Conservation (phyloP, 2,888 invertebrate species). For the Meliscaeva auricollis region DNA sequence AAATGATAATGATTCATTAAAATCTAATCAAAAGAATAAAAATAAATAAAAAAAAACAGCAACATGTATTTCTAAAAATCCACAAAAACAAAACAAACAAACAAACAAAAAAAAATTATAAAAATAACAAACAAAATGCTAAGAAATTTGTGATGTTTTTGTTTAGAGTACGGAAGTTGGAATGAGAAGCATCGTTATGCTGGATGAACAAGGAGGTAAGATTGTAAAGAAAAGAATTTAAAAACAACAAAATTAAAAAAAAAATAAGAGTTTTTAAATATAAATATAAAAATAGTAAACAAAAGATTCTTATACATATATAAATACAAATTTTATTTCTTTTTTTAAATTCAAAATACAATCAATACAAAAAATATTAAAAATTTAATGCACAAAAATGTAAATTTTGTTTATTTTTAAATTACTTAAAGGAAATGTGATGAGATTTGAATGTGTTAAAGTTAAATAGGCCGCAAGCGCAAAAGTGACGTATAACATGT, state of each 20-base stretch:
- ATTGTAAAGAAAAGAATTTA: constrained; percentile 83
- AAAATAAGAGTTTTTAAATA: constrained; percentile 54
- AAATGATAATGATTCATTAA: constrained; percentile 36
- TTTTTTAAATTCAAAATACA: constrained; percentile 49
- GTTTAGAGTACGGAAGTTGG: constrained; percentile 99
- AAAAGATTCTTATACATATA: constrained; percentile 31
- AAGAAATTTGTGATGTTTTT: constrained; percentile 85
- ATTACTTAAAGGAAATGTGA: constrained; percentile 36
- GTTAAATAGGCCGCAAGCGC: too few species aligned
- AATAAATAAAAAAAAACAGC: constrained; percentile 41
- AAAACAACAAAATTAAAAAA: constrained; percentile 38
- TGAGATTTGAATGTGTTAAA: constrained; percentile 51
- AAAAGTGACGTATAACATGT: too few species aligned
- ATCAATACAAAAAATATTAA: constrained; percentile 46
- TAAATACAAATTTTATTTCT: constrained; percentile 51
- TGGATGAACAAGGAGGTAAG: constrained; percentile 99
- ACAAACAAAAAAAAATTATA: constrained; percentile 59
- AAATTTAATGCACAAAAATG: constrained; percentile 58
- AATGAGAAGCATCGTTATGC: constrained; percentile 99
- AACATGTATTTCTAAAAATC: constrained; percentile 65
- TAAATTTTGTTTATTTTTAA: constrained; percentile 42
- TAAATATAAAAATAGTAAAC: constrained; percentile 41
- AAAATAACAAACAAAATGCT: constrained; percentile 75
- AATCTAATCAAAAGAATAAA: background rate
- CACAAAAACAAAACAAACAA: constrained; percentile 73